Base-by-base conservation (phyloP, 2,113 vertebrate species). In the Nothobranchius kuhntae region DNA sequence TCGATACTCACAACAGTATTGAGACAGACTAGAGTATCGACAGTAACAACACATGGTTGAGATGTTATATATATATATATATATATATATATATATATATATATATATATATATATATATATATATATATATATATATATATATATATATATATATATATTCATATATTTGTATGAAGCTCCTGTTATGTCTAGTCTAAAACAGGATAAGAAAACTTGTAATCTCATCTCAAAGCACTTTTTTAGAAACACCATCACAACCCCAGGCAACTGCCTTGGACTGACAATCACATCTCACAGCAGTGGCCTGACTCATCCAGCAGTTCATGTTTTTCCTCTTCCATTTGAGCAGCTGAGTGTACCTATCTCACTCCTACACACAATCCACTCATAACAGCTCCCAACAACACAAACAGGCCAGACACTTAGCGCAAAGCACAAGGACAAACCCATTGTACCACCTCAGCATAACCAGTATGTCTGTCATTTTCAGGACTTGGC, bases 331-430 rank as follows among this genome's bases (percentile, higher is more conserved):
- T 59, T 71, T 13, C 53, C 1, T 47, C 68, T 81, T 73, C 58
- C 64, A 62, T 67, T 54, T 2, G 40, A 68, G 36, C 36, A 24
- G 65, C 75, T 47, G 61, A 78, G 76, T 61, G 77, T 46, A 77
- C 78, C 71, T 71, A 42, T 54, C 47, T 48, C n/a, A 70, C 88
- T 75, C 89, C 86, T 26, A 87, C 86, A 65, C 83, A 71, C 68
- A 65, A 48, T 75, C 67, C 13, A 52, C 58, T 73, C 52, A 47
- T 26, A 75, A 62, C 58, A 65, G 68, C 72, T 67, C 53, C 67
- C 2, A 15, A 61, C 57, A 61, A 70, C 78, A 73, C 50, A 74
- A 73, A 65, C 48, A 52, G 21, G 40, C 45, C 42, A 73, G 51
- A 50, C 68, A 66, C 72, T 75, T 55, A n/a, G 77, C 60, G 24